Evolutionary conservation across 1,140 invertebrate species (phyloP).

Genomic region (Drosophila nasuta): DNA sequence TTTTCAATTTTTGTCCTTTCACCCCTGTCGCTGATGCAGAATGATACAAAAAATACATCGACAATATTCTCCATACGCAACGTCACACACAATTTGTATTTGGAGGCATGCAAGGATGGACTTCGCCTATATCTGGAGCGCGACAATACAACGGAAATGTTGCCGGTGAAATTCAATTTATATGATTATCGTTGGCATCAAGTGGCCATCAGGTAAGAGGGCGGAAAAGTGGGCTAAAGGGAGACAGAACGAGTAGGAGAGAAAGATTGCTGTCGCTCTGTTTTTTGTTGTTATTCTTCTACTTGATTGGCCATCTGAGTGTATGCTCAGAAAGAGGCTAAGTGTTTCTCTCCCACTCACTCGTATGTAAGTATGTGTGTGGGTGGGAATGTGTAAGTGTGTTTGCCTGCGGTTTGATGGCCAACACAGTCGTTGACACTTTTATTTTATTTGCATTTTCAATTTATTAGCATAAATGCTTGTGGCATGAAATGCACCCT

Average conservation of each 20-base stretch:
- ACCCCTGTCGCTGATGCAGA: slow-evolving; percentile 47
- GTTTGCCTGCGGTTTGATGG: slow-evolving; percentile 60
- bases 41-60: slow-evolving; percentile 72
- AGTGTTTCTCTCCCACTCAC: neutral
- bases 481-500: slow-evolving; percentile 71
- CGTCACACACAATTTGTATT: slow-evolving; percentile 80
- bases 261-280: slow-evolving; percentile 6
- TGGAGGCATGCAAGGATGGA: slow-evolving; percentile 79
- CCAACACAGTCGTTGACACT: slow-evolving; percentile 62
- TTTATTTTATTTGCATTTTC: slow-evolving; percentile 82
- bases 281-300: slow-evolving; percentile 13
- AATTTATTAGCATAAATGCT: slow-evolving; percentile 82
- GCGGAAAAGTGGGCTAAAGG: neutral
- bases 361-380: slow-evolving; percentile 24
- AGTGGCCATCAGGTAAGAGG: slow-evolving; percentile 82
- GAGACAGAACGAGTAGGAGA: neutral
- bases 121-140: slow-evolving; percentile 81
- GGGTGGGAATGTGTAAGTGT: slow-evolving; percentile 9
- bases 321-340: slow-evolving; percentile 12
- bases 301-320: slow-evolving; percentile 60
- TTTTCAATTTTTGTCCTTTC: neutral
- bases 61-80: slow-evolving; percentile 83
- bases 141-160: slow-evolving; percentile 83
- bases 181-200: slow-evolving; percentile 85
- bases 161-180: slow-evolving; percentile 84